phyloP scores from a whole-genome alignment of 2,113 vertebrate species.

The Nothobranchius furzeri region DNA sequence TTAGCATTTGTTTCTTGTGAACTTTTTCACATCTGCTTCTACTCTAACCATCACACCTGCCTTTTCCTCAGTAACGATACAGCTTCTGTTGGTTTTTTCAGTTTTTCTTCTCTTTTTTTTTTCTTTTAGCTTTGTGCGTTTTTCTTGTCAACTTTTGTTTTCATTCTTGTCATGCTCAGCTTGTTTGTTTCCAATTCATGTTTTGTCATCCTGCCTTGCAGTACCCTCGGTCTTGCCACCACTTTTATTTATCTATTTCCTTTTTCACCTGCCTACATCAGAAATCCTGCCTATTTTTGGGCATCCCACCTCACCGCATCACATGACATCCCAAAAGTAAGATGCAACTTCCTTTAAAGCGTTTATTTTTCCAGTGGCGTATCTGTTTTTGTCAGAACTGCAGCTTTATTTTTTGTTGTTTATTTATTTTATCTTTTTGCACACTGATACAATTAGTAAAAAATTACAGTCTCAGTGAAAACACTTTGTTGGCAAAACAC shows the following conservation, averaged over 20 bases:
- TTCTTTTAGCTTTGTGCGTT: background rate
- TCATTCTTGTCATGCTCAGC: background rate
- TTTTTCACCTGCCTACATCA: background rate
- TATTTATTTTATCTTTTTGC: background rate
- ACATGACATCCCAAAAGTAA: background rate
- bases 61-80: background rate
- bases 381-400: background rate
- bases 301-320: background rate
- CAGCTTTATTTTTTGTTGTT: background rate
- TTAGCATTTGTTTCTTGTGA: too few species aligned
- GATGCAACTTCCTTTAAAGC: background rate
- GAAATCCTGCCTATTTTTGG: background rate
- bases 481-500: background rate
- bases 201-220: constrained; percentile 1
- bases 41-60: background rate
- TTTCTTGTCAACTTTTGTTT: background rate
- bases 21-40: background rate
- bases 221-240: background rate
- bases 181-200: constrained; percentile 1
- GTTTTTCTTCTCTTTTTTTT: background rate
- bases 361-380: background rate
- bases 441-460: background rate
- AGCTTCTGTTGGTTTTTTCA: background rate
- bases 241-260: background rate
- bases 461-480: background rate